Conservation (phyloP, 2,797 vertebrate species). For the Sebastes elongatus region DNA sequence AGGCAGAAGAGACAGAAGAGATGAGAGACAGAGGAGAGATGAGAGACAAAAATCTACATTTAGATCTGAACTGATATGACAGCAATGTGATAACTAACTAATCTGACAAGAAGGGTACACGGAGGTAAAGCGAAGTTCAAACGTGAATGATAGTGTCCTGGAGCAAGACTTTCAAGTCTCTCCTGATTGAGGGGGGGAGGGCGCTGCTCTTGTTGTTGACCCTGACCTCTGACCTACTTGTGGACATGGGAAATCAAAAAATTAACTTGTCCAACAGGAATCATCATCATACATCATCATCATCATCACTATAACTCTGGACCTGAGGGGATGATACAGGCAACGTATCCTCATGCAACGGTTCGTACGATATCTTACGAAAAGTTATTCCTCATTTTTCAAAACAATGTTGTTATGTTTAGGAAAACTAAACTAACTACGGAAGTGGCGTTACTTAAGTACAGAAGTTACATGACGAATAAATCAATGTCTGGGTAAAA, state of each 20-base stretch:
- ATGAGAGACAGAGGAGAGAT: background rate
- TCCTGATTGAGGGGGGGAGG: background rate
- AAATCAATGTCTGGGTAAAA: background rate
- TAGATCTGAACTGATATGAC: background rate
- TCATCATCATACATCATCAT: background rate
- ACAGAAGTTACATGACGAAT: too few relatives aligned
- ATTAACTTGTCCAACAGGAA: background rate
- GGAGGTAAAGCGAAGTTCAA: conserved; percentile 7
- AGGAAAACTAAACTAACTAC: too few relatives aligned
- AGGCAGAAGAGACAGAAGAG: background rate
- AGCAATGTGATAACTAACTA: background rate
- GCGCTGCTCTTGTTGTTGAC: background rate
- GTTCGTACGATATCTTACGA: too few relatives aligned
- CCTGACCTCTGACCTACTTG: conserved; percentile 12
- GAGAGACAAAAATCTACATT: conserved; percentile 12
- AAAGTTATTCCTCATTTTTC: too few relatives aligned
- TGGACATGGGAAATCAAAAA: background rate
- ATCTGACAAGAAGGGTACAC: background rate
- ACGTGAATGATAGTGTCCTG: background rate
- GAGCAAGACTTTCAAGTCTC: background rate
- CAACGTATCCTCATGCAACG: too few relatives aligned
- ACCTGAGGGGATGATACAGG: background rate
- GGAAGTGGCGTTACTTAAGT: too few relatives aligned
- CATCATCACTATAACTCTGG: background rate
- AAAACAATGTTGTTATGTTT: too few relatives aligned